These are phyloP conservation scores for Microtus obscurus DNA, from an alignment of 2,797 vertebrate genomes.

Conservation along the genomic window DNA sequence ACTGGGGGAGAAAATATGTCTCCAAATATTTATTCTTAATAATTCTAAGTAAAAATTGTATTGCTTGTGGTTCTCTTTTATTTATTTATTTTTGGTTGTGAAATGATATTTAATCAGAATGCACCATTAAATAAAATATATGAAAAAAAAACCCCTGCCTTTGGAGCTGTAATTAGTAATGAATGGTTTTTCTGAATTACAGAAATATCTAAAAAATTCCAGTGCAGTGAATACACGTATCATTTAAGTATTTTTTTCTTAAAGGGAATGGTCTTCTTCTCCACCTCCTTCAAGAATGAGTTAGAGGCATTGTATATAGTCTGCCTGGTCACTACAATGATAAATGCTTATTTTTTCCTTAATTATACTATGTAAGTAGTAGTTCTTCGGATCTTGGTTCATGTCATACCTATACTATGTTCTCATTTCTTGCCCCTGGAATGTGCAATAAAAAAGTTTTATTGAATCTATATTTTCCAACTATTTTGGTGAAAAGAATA, in stretches of 20 bases:
- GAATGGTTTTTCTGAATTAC: conserved; percentile 30
- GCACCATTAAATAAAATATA: not conserved
- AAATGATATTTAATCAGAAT: conserved; percentile 4
- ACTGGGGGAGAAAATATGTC: not conserved
- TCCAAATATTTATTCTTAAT: conserved; percentile 39
- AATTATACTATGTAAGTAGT: not conserved
- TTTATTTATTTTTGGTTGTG: not conserved
- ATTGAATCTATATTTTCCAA: conserved; percentile 58
- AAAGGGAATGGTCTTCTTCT: conserved; percentile 44
- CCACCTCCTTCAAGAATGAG: conserved; percentile 7
- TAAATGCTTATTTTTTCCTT: conserved; percentile 53
- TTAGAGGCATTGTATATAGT: conserved; percentile 39
- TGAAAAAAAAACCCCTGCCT: not conserved
- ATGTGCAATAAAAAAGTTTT: conserved; percentile 51
- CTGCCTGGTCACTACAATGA: conserved; percentile 53
- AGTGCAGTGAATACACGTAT: not conserved
- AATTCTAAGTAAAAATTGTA: not conserved
- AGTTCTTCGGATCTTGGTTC: conserved; percentile 60
- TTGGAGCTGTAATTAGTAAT: not conserved
- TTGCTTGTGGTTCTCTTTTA: not conserved
- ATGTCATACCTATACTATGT: conserved; percentile 21
- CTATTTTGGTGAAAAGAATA: conserved; percentile 70
- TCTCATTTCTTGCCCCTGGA: conserved; percentile 73
- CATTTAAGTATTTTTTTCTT: conserved; percentile 30
- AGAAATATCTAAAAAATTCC: conserved; percentile 1